These are phyloP conservation scores for Acleris literana DNA, from an alignment of 2,888 invertebrate genomes.

Conservation along the genomic window DNA sequence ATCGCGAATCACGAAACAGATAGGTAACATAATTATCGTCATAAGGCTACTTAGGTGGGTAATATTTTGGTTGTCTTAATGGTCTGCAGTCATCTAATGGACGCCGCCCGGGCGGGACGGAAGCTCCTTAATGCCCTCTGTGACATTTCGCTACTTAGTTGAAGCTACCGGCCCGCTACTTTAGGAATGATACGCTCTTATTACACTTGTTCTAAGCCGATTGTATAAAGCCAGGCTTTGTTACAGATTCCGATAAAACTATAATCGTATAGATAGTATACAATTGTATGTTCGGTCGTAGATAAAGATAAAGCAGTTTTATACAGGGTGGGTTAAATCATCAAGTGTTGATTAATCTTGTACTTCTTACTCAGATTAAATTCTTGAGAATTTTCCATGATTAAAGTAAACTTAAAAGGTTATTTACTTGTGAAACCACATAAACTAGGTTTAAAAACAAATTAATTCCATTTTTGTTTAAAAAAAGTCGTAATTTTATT, in stretches of 20 bases:
- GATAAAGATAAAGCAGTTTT: conserved; percentile 2
- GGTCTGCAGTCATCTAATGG: conserved; percentile 40
- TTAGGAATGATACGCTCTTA: conserved; percentile 22
- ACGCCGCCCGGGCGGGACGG: conserved; percentile 35
- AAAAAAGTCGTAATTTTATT: too few species aligned
- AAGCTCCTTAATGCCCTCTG: conserved; percentile 37
- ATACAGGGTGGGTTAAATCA: too few species aligned
- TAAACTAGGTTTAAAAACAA: too few species aligned
- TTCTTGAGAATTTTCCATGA: too few species aligned
- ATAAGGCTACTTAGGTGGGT: conserved; percentile 24
- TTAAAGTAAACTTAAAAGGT: too few species aligned
- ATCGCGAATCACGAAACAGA: neutral
- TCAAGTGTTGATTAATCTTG: too few species aligned
- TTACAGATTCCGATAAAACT: conserved; percentile 3
- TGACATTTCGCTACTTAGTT: conserved; percentile 37
- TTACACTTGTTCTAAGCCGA: conserved; percentile 14
- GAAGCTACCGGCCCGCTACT: conserved; percentile 17
- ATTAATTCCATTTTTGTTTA: too few species aligned
- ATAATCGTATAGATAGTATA: conserved; percentile 7
- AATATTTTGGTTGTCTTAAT: conserved; percentile 38
- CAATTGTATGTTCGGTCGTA: neutral
- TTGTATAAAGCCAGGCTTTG: neutral
- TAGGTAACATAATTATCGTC: too few species aligned
- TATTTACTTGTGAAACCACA: too few species aligned
- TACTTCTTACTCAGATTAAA: too few species aligned